Evolutionary conservation across 2,113 vertebrate species (phyloP).

Genomic region (Crotophaga sulcirostris): DNA sequence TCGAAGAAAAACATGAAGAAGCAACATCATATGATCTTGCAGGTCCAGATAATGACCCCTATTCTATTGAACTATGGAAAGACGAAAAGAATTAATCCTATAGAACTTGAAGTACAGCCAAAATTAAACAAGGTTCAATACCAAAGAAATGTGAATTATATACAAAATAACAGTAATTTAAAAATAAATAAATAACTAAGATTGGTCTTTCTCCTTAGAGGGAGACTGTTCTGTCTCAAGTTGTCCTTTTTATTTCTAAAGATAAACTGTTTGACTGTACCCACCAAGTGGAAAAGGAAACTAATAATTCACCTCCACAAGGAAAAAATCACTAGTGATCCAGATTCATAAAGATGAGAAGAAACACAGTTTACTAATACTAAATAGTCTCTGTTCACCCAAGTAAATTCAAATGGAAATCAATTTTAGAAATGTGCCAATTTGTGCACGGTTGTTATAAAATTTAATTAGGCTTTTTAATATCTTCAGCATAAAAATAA

Average conservation of each 20-base stretch:
- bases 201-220: neutral
- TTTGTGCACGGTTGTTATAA: neutral
- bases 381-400: neutral
- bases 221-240: neutral
- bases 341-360: neutral
- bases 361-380: neutral
- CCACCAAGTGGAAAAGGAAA: neutral
- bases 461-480: neutral
- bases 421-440: neutral
- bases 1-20: neutral
- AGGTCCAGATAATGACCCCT: neutral
- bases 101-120: neutral
- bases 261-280: neutral
- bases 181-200: neutral
- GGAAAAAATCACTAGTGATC: neutral
- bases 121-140: neutral
- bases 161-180: neutral
- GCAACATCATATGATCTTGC: neutral
- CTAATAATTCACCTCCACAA: neutral
- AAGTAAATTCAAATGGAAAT: neutral
- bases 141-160: neutral
- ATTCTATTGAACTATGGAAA: neutral
- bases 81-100: neutral
- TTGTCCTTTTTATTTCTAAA: neutral
- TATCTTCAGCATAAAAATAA: neutral